Base-by-base conservation (phyloP, 2,113 vertebrate genomes). In the Eretmodus cyanostictus region DNA sequence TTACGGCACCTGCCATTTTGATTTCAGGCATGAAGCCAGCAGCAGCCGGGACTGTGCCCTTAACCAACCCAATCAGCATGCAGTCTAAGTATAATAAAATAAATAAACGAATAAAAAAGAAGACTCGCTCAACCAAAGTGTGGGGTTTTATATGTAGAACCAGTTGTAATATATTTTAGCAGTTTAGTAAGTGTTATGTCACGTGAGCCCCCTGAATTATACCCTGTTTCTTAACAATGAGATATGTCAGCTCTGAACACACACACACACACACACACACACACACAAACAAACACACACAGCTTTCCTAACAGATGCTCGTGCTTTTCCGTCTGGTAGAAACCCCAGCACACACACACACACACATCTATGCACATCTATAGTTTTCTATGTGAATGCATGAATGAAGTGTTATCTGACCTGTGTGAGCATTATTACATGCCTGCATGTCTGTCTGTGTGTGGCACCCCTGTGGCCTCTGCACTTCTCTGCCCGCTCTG, bases 1-100 rank as follows among this genome's bases (percentile, higher is more conserved):
- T 73, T 76, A 29, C 4, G 24, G 42, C 42, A 76, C 9, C 9
- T 47, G 4, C 71, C 71, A 76, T 76, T 76, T 76, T 76, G 1
- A 49, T 31, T 76, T 76, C 71, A 49, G 71, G 42, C 71, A 76
- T 76, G 71, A 76, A 76, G 71, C 42, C 71, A 76, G 42, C 4
- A 76, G 42, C 42, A 0, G 22, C 22, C 0, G n/a, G 0, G 38
- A 16, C 22, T 14, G 40, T 45, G 22, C 14, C 22, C 40, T 73
- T 73, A 73, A 73, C 40, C 22, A 5, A 73, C 14, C 19, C 6
- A 17, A n/a, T 36, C 34, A 13, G 61, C 61, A 38, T 38, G 34
- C 34, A 66, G 11, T 68, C 7, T 22, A 22, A 38, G 4, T 13
- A 8, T 22, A 68, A 68, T 22, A 68, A 68, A 68, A 68, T 68